Conservation (phyloP, 2,797 vertebrate genomes). For the Sebastolobus altivelis region DNA sequence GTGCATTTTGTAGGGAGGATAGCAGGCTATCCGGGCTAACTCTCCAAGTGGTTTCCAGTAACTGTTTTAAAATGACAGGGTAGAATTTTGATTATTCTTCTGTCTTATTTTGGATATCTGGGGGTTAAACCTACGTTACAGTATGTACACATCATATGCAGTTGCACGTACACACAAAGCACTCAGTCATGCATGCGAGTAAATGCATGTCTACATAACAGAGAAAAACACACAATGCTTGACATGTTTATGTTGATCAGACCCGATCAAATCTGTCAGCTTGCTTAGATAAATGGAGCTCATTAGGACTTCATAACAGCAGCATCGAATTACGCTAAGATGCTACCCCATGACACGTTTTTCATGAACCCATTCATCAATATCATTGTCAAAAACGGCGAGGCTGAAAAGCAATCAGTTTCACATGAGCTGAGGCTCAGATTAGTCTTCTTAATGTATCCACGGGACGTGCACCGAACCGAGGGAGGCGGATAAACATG, state of each 20-base stretch:
- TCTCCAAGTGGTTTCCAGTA: no score
- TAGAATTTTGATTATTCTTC: no score
- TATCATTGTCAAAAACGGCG: constrained; percentile 60
- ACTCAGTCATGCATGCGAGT: not conserved
- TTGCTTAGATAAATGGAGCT: constrained; percentile 54
- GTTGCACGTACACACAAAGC: not conserved
- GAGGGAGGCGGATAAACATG: constrained; percentile 26
- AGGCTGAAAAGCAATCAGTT: constrained; percentile 64
- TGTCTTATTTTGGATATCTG: no score
- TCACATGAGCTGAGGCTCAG: constrained; percentile 62
- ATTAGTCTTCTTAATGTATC: constrained; percentile 68
- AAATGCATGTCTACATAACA: not conserved
- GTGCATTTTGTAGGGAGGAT: no score
- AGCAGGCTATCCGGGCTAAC: no score
- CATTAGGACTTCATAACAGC: constrained; percentile 59
- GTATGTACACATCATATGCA: not conserved
- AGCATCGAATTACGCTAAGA: constrained; percentile 43
- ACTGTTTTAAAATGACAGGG: no score
- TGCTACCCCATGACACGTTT: constrained; percentile 36
- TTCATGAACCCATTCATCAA: constrained; percentile 65
- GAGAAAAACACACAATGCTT: not conserved
- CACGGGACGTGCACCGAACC: constrained; percentile 11
- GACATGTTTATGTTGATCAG: constrained; percentile 36
- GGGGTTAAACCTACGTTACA: no score
- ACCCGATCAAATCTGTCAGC: constrained; percentile 25